Evolutionary conservation across 2,888 invertebrate genomes (phyloP), one percentile per base, ranked within the genome.

Genomic region (Eristalinus sepulchralis): DNA sequence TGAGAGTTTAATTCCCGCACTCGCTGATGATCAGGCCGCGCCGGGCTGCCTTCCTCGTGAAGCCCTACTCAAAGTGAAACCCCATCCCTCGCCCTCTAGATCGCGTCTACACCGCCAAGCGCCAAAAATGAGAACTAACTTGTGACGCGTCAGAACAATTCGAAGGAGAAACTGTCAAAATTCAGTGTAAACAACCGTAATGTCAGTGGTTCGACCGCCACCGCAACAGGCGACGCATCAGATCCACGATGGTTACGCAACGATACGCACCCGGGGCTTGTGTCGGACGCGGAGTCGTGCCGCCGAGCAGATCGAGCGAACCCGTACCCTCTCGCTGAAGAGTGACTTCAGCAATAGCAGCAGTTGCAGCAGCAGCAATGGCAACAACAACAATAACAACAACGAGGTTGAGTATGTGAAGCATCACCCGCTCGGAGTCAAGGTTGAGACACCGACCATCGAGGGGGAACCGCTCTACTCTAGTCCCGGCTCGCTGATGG

Each of bases 161-260:
- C 17, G n/a, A 64, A 24, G 33, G 71, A 59, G 10, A 20, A 66
- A 64, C n/a, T 55, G 11, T 31, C 11, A 47, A n/a, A 47, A 47
- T 47, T 47, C n/a, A 27, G 27, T 13, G 13, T 39, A 24, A 36
- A 34, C 11, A 72, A 55, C 62, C 73, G 67, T 20, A 63, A 77
- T 88, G 77, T 78, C 73, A 81, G 73, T 81, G 64, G 89, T 90
- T 5, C 90, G 90, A 33, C 89, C 90, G 20, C 76, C n/a, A 17
- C 47, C 88, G 33, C 89, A 91, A 57, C 90, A 91, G 13, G 24
- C 24, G 57, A 88, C 90, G 34, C 88, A 91, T 31, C 89, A 89
- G 34, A 95, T 97, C 70, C 96, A 97, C 92, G 97, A 97, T 92
- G 97, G 97, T 76, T 97, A 96, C 93, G 97, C 97, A 70, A 97